Percentiles rank a stretch among this genome's conserved stretches.
phyloP scores from a whole-genome alignment of 2,113 vertebrate species.

The Scomber colias region DNA sequence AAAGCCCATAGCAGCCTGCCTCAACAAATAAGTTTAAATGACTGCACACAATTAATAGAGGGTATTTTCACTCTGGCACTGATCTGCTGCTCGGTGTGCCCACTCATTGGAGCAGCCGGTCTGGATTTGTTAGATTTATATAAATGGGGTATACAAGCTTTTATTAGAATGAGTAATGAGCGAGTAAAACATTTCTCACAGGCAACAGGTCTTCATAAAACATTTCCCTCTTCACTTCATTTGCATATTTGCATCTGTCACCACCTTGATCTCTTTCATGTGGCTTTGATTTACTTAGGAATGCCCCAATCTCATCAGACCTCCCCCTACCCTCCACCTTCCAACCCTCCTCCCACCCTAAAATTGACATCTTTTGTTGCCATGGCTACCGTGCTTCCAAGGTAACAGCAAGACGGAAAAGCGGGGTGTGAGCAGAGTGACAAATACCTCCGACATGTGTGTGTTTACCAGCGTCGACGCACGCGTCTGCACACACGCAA shows the following conservation, averaged over 20 bases:
- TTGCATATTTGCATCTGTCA: conserved; percentile 13
- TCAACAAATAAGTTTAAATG: conserved; percentile 54
- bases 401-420: conserved; percentile 84
- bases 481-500: neutral
- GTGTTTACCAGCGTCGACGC: conserved; percentile 61
- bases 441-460: conserved; percentile 80
- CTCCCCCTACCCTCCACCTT: neutral
- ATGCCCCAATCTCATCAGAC: conserved; percentile 63
- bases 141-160: conserved; percentile 25
- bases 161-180: conserved; percentile 16
- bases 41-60: conserved; percentile 37
- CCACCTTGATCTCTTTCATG: conserved; percentile 30
- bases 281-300: conserved; percentile 64
- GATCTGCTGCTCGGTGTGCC: conserved; percentile 19
- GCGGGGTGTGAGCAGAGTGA: conserved; percentile 83
- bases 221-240: neutral
- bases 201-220: conserved; percentile 67
- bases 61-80: conserved; percentile 36
- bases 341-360: conserved; percentile 47
- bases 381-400: conserved; percentile 85
- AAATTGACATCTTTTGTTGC: conserved; percentile 83
- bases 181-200: conserved; percentile 11
- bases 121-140: conserved; percentile 34
- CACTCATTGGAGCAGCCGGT: conserved; percentile 21
- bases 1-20: conserved; percentile 33